These are phyloP conservation scores for Falco novaeseelandiae DNA, from an alignment of 2,797 vertebrate genomes.

Conservation along the genomic window DNA sequence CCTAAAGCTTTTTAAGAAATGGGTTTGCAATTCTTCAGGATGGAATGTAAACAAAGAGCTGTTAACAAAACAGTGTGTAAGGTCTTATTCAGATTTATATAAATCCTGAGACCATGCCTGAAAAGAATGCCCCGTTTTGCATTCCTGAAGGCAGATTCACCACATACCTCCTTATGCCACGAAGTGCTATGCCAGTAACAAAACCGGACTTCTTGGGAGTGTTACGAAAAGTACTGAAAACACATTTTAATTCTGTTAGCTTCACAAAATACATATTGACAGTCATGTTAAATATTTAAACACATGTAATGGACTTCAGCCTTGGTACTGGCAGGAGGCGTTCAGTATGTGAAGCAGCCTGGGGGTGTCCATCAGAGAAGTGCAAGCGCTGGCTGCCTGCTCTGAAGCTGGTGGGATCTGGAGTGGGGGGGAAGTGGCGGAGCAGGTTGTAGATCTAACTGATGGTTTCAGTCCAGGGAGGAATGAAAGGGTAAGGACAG, in stretches of 20 bases:
- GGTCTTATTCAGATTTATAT: background rate
- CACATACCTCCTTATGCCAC: background rate
- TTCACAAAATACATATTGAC: background rate
- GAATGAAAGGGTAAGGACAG: background rate
- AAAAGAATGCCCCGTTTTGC: background rate
- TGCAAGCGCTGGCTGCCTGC: background rate
- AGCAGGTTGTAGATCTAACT: background rate
- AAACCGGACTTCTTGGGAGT: background rate
- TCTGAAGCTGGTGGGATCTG: background rate
- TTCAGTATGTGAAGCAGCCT: rapidly evolving
- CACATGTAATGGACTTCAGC: background rate
- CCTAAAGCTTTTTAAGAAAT: background rate
- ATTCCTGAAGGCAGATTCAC: slow-evolving; percentile 16
- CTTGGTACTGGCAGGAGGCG: background rate
- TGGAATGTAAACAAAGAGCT: slow-evolving; percentile 8
- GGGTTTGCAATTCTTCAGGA: background rate
- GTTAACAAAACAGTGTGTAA: background rate
- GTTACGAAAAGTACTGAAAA: background rate
- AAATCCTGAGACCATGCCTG: background rate
- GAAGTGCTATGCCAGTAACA: background rate
- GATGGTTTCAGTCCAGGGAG: background rate
- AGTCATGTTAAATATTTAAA: background rate
- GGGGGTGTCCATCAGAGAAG: background rate
- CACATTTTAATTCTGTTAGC: background rate
- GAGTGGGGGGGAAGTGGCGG: background rate